Conservation (phyloP, 2,113 vertebrate species). For the Apaloderma vittatum region DNA sequence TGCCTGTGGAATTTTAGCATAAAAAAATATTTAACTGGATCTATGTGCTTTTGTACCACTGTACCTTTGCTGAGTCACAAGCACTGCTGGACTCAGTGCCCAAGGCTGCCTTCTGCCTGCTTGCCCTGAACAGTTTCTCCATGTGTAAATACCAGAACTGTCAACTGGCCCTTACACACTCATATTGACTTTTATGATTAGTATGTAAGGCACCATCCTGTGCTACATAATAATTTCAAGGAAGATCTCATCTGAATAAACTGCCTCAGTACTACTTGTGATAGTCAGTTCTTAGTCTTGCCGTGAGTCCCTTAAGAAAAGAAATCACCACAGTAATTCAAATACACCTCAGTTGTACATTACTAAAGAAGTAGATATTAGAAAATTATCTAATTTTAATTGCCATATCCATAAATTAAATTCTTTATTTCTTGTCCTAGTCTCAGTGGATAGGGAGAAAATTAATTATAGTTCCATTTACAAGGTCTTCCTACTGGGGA, state of each 20-base stretch:
- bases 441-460: background rate
- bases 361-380: background rate
- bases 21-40: background rate
- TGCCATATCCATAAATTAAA: background rate
- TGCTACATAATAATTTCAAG: background rate
- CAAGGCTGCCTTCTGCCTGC: background rate
- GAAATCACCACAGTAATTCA: background rate
- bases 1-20: background rate
- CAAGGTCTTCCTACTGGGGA: background rate
- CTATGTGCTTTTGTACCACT: background rate
- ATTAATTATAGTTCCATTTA: background rate
- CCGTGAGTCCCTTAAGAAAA: background rate
- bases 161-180: background rate
- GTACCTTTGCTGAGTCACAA: background rate
- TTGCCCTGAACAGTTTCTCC: background rate
- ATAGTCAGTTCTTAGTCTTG: background rate
- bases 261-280: background rate
- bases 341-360: background rate
- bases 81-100: background rate
- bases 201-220: rapidly evolving
- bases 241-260: background rate
- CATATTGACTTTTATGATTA: background rate
- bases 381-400: background rate
- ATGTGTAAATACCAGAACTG: background rate
- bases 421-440: background rate